Evolutionary conservation across 1,140 invertebrate genomes (phyloP), one percentile per base, ranked within the genome.

Genomic region (Papilio machaon): DNA sequence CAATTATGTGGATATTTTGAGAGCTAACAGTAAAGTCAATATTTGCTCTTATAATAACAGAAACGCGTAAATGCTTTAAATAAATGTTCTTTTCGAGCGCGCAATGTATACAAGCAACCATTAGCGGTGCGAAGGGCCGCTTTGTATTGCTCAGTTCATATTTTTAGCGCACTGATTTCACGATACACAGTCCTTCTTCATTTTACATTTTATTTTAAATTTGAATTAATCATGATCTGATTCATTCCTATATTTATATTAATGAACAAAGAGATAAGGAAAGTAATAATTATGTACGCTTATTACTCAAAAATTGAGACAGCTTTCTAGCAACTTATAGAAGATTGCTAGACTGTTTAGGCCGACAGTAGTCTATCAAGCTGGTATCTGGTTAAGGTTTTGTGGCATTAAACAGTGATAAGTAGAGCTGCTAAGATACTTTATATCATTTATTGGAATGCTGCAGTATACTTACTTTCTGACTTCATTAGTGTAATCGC

Each of bases 401-500:
- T 73, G 11, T 43, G 30, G 13, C 19, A 17, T 73, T 11, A 30
- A 19, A 73, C 35, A 38, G 19, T 73, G 38, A 35, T 35, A 19
- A 38, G 8, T 47, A 74, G 17, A 5, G 15, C 13, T 0, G 49
- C 15, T 17, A 52, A 17, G 49, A 43, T 43, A 6, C 7, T 43
- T 43, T 43, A 43, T 43, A 43, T 43, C 3, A 43, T 43, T 43
- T 30, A 30, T 30, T 43, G 1, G 38, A 43, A 43, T n/a, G n/a
- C 17, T 17, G 7, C 17, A 58, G 5, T 58, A 17, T 82, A 94
- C 96, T 96, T 95, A 98, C 97, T 98, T 98, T 94, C 96, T 96
- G 79, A 98, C 96, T 96, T 98, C 98, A 86, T 96, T 96, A 82
- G 96, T 95, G 92, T 98, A 98, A 92, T 98, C 98, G 82, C 95